Percentiles rank a stretch among this genome's conserved stretches.
Conservation (phyloP, 37 sponge, comb jelly and placozoan genomes). For the Aphrocallistes beatrix region DNA sequence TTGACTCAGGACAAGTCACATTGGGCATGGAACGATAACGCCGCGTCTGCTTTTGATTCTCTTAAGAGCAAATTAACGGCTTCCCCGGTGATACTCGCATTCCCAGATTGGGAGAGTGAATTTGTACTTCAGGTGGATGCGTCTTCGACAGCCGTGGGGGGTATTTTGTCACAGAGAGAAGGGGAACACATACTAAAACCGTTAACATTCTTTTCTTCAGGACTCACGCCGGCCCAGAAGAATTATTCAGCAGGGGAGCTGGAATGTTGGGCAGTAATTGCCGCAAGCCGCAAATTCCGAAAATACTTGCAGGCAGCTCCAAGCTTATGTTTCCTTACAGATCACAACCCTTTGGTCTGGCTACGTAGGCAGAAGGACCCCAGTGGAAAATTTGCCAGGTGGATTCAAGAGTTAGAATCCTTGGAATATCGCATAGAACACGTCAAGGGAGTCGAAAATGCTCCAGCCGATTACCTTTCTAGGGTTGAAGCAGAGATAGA, state of each 20-base stretch:
- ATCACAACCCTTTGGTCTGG: conserved; percentile 23
- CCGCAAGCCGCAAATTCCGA: not conserved
- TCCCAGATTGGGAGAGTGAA: not conserved
- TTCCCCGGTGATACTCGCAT: not conserved
- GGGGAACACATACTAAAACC: not conserved
- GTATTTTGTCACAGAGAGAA: not conserved
- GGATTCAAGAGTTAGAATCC: not conserved
- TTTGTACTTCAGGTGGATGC: not conserved
- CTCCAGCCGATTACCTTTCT: not conserved
- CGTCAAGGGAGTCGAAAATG: not conserved
- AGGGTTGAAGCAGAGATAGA: not conserved
- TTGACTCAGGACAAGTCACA: not conserved
- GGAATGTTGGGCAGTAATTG: not conserved
- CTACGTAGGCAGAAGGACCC: conserved; percentile 31
- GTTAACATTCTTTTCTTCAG: not conserved
- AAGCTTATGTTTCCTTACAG: not conserved
- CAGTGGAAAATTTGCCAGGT: not conserved
- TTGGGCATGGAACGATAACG: not conserved
- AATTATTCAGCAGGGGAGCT: not conserved
- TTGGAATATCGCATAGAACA: not conserved
- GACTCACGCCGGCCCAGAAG: not conserved
- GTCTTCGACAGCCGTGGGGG: not conserved
- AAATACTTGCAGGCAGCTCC: not conserved
- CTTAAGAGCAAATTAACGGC: not conserved
- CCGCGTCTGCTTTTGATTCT: not conserved